Base-by-base conservation (phyloP, 1,140 invertebrate genomes). In the Pseudomyrmex sp. region DNA sequence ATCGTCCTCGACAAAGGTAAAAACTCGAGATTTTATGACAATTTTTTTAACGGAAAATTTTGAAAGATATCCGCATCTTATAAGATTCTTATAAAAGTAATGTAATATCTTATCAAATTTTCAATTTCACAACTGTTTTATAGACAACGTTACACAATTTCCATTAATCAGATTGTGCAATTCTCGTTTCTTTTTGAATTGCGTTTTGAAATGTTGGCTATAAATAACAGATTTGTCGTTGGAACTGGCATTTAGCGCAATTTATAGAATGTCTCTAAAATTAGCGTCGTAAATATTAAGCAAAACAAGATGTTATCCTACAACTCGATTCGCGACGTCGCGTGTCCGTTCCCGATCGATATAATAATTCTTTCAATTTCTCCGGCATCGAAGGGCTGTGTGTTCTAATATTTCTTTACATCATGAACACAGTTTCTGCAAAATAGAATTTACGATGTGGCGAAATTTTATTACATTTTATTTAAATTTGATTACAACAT, bases 1-100 rank as follows among this genome's bases (percentile, higher is more conserved):
- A 69, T 13, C n/a, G 13, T 48, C 10, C 10, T 52, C 50, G 18
- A 7, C 58, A 66, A 52, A 70, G 66, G 84, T 70, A 79, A 66
- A 54, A 2, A 4, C 15, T 50, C 15, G 10, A 23, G 3, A 59
- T 2, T 12, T 8, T 13, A 9, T 26, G 48, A 35, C 23, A 12
- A 20, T 0, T 18, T 59, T 70, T 77, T 10, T 15, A 26, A 4
- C 48, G 44, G 10, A 18, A 15, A 35, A 0, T 10, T 35, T 35
- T 5, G 2, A 10, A 35, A 56, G 5, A 35, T 35, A 35, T 35
- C 5, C 35, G 35, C 35, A 5, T 35, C 5, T 7, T 35, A 7
- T 7, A 7, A 35, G 35, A 35, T 35, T 35, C 35, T 35, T 35
- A 35, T 7, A 35, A 35, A 35, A 35, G 35, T 7, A 35, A 35